Percentiles rank a stretch among this genome's conserved stretches.
phyloP scores from a whole-genome alignment of 1,140 invertebrate species.

The Pygmarrhopalites habei region DNA sequence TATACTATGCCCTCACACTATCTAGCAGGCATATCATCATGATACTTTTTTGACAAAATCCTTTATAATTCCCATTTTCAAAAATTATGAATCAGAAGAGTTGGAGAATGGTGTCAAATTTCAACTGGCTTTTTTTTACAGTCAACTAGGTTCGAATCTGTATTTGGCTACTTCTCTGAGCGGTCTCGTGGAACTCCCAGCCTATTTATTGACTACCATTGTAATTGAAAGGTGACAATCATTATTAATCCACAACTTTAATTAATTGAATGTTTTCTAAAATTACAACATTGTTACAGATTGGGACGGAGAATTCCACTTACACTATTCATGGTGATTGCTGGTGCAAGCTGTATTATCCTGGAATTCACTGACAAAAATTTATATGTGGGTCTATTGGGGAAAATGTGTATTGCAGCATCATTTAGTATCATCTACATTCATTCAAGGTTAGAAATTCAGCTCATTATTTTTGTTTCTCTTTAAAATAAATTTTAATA shows the following conservation, averaged over 20 bases:
- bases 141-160: constrained; percentile 31
- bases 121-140: no score
- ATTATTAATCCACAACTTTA: no score
- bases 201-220: constrained; percentile 31
- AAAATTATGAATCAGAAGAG: no score
- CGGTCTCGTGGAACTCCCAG: constrained; percentile 37
- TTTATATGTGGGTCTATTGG: constrained; percentile 42
- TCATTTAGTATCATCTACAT: constrained; percentile 44
- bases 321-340: constrained; percentile 32
- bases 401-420: constrained; percentile 45
- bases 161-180: constrained; percentile 30
- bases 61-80: no score
- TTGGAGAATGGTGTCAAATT: no score
- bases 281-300: no score
- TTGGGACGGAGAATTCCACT: constrained; percentile 27
- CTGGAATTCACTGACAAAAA: constrained; percentile 19
- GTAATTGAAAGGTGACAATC: constrained; percentile 36
- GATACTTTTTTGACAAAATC: no score
- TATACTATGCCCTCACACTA: constrained; percentile 37
- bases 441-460: constrained; percentile 41
- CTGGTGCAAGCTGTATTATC: constrained; percentile 27
- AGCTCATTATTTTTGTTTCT: no score
- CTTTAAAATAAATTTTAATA: no score
- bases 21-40: constrained; percentile 19
- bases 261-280: no score